A percentile compares a stretch with the other conserved stretches of the same genome.
Evolutionary conservation across 1,140 invertebrate genomes (phyloP).

Genomic region (Pogonomyrmex californicus): DNA sequence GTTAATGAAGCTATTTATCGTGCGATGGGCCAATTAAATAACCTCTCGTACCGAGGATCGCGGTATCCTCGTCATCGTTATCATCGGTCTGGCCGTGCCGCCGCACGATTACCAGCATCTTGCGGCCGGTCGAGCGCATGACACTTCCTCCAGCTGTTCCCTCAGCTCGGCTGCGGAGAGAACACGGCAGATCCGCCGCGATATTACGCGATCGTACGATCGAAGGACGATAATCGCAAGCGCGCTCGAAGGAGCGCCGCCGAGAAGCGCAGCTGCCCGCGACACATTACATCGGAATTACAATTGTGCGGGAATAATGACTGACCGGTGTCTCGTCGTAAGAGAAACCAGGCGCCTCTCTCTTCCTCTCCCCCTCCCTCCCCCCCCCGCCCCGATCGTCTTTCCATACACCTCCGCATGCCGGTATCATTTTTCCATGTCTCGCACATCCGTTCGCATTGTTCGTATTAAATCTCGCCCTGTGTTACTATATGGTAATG

Average conservation of each 20-base stretch:
- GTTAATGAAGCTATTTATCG: constrained; percentile 54
- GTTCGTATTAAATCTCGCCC: constrained; percentile 20
- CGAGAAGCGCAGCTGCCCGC: constrained; percentile 64
- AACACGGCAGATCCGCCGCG: constrained; percentile 59
- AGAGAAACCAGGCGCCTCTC: neutral
- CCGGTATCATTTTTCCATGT: constrained; percentile 32
- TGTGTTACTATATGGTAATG: constrained; percentile 17
- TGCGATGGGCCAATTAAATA: constrained; percentile 49
- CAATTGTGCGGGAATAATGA: constrained; percentile 51
- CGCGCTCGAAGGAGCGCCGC: constrained; percentile 6
- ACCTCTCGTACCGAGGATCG: neutral
- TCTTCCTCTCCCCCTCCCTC: too few relatives aligned
- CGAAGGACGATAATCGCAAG: constrained; percentile 63
- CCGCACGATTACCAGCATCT: constrained; percentile 41
- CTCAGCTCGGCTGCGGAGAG: neutral
- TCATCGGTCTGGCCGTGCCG: neutral
- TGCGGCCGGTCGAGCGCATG: constrained; percentile 26
- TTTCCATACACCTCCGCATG: neutral
- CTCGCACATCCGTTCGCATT: neutral
- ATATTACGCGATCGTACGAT: constrained; percentile 66
- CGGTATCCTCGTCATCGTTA: neutral
- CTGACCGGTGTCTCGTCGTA: constrained; percentile 17
- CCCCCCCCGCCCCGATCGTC: neutral
- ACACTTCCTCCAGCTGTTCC: constrained; percentile 74
- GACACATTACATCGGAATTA: constrained; percentile 56